Base-by-base conservation (phyloP, 2,113 vertebrate genomes). In the Speoplatyrhinus poulsoni region DNA sequence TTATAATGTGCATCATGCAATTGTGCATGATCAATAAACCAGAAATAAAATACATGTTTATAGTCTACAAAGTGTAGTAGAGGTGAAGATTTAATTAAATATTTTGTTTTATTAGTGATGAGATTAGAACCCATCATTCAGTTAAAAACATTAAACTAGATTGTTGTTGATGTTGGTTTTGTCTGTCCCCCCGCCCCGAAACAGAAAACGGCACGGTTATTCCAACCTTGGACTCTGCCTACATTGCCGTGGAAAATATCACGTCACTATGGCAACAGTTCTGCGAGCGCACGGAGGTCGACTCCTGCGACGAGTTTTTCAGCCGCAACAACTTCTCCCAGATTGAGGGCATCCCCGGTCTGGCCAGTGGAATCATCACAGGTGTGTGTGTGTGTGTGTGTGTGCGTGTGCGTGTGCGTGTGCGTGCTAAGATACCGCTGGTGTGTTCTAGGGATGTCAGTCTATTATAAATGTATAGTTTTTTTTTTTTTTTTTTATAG, bases 221-320 rank as follows among this genome's bases (percentile, higher is more conserved):
- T 5, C 68, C 85, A 3, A 74, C 69, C 50, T 48, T 64, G 16
- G 63, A 60, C 53, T 76, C 68, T 1, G 65, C 32, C 46, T 12
- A 0, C 0, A 4, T 1, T 1, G 16, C 88, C 0, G 56, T 65
- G 15, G 83, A 90, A 65, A 80, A 46, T 13, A 86, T 91, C 11
- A 93, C 95, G 0, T 63, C 74, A 9, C 74, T 96, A 0, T 96
- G 95, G 95, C 63, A 67, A 3, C 81, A 68, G 13, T 96, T 96
- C 63, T 94, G 93, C 46, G 48, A 83, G 7, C 67, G 80, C 33
- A 52, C 84, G 0, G 87, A 90, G 12, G 86, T 92, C 65, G 95
- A 93, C 73, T 77, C 88, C 19, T 97, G 96, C 3, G 94, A 96
- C 6, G 90, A 93, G 1, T 96, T 94, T 80, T 97, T 97, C 75